Conservation (phyloP, 2,113 vertebrate genomes). For the Centrocercus urophasianus region DNA sequence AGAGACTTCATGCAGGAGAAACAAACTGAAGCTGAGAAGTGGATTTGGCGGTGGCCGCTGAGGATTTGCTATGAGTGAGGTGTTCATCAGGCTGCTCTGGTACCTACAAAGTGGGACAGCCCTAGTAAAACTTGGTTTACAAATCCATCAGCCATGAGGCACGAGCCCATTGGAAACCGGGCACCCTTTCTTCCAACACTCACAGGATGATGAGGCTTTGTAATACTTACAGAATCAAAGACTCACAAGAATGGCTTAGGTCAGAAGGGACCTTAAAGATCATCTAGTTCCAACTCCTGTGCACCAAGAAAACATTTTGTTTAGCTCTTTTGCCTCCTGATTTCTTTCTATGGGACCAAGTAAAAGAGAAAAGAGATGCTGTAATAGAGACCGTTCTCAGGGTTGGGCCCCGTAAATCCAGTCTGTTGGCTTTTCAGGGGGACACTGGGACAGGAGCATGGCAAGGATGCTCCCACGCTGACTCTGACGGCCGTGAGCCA, state of each 20-base stretch:
- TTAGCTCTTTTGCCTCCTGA: neutral
- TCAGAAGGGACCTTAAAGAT: too few relatives aligned
- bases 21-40: rapidly evolving
- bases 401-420: neutral
- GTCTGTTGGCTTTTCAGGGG: neutral
- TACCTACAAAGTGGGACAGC: neutral
- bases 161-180: rapidly evolving
- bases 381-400: neutral
- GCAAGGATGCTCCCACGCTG: rapidly evolving
- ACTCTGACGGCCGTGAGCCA: neutral
- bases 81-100: neutral
- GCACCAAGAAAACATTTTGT: rapidly evolving
- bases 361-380: neutral
- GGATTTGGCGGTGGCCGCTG: too few relatives aligned
- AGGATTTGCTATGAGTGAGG: neutral
- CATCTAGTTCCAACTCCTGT: too few relatives aligned
- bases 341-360: neutral
- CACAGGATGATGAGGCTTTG: neutral
- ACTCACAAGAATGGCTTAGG: too few relatives aligned
- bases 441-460: neutral
- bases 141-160: neutral
- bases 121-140: neutral
- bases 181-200: neutral
- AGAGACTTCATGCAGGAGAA: neutral
- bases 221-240: neutral